Base-by-base conservation (phyloP, 2,888 invertebrate species). In the Plebejus melissa region DNA sequence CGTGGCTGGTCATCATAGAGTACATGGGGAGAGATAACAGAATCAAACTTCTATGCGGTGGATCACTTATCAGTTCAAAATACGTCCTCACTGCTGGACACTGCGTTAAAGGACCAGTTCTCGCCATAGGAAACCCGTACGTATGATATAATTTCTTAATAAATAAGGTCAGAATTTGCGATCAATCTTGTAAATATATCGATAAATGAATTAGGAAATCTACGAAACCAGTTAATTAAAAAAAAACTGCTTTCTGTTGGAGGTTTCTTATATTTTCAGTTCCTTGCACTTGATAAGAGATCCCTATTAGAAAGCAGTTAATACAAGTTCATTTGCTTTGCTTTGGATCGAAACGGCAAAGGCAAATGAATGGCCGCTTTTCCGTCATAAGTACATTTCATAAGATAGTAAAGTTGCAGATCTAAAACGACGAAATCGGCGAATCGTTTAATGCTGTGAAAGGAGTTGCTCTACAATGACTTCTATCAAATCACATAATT, bases 31-130 rank as follows among this genome's bases (percentile, higher is more conserved):
- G 78, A 16, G 80, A 83, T 22, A 80, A 81, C 70, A 80, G 77
- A 69, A 82, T 84, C 50, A 88, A 86, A 76, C 83, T 89, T 41
- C 80, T 88, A 0, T 95, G 95, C 79, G 94, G 94, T 0, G 94
- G 94, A 0, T 86, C 88, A 1, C 85, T 95, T 0, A 94, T 95
- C 77, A 94, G 90, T 78, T 82, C 85, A 0, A 85, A 84, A 84
- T 94, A 94, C 79, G 91, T 94, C 1, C 78, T 95, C 7, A 94
- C 95, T 0, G 95, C 94, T 0, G 94, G 88, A 0, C 94, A 95
- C 82, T 95, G 95, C 79, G 88, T 94, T 0, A 80, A 78, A 0
- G 94, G 94, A 38, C 79, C 81, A 7, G 88, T 90, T 32, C 80
- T 87, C 1, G 81, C 78, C 1, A 77, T 82, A 22, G 92, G 90